Evolutionary conservation across 2,888 invertebrate genomes (phyloP), one percentile per base, ranked within the genome.

Genomic region (Cephus rjabovi): DNA sequence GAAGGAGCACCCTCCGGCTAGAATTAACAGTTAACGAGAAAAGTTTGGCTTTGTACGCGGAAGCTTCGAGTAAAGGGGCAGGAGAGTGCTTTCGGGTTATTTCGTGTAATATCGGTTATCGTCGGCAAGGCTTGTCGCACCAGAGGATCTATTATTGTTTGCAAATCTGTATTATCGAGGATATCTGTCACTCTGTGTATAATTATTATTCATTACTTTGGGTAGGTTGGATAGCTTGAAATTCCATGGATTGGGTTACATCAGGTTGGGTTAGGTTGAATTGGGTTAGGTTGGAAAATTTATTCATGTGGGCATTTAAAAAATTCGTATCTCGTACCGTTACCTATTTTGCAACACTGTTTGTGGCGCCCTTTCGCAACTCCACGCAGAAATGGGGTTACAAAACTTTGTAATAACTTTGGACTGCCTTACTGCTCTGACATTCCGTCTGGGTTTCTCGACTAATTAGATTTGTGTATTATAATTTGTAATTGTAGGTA

Each of bases 11-110:
- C 77, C 6, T 56, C 23, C 9, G 40, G 23, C 6, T 56, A 9
- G 37, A 82, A 81, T 84, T 88, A 85, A 87, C 87, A 87, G 84
- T 84, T 88, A 87, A 89, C 85, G 87, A 89, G 87, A 84, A 86
- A 88, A 89, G 84, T 88, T 87, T 76, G 4, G 15, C 34, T 34
- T 35, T 35, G 34, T 70, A 69, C 3, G 30, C 4, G n/a, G 30
- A 23, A 56, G 40, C 23, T 23, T 1, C 40, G 40, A 23, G 15
- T 9, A 56, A 56, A 23, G 40, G 23, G 40, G 40, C 23, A 23
- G 6, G 40, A 56, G 23, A 23, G 6, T 6, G 23, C 40, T 2
- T 23, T 56, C 40, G 40, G 40, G 6, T 23, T 15, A 23, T 56
- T 23, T 56, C 40, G 40, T 56, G 40, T 23, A 56, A 56, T 2